These are phyloP conservation scores for Smittia aterrima DNA, from an alignment of 2,888 invertebrate genomes.

Conservation along the genomic window DNA sequence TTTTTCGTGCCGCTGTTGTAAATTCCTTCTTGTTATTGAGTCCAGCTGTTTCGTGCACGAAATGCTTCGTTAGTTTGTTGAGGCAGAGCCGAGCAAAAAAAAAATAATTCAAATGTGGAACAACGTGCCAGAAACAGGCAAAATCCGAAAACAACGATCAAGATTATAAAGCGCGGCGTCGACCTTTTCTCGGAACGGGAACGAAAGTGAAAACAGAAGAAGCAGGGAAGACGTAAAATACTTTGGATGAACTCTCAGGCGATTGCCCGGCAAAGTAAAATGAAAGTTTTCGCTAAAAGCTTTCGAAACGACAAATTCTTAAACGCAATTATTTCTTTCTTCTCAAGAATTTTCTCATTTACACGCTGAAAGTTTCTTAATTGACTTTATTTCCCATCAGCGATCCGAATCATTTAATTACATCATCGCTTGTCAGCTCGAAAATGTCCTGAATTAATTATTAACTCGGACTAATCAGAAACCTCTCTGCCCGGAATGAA, in stretches of 20 bases:
- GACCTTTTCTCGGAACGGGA: conserved; percentile 1
- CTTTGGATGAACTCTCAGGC: background rate
- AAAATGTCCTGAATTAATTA: too few species aligned
- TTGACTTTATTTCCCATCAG: background rate
- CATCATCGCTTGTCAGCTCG: too few species aligned
- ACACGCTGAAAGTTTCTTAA: background rate
- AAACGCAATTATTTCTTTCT: background rate
- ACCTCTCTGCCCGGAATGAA: too few species aligned
- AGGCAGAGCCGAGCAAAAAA: conserved; percentile 2
- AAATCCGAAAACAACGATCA: conserved; percentile 2
- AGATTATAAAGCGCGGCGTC: background rate
- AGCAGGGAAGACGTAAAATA: background rate
- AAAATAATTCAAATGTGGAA: background rate
- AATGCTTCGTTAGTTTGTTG: background rate
- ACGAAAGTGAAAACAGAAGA: background rate
- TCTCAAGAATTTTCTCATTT: background rate
- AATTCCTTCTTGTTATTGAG: background rate
- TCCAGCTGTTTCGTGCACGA: conserved; percentile 7
- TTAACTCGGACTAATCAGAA: too few species aligned
- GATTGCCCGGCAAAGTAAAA: background rate
- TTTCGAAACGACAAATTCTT: background rate
- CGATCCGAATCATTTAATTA: too few species aligned
- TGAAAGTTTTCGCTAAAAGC: too few species aligned
- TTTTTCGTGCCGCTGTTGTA: background rate
- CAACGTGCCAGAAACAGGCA: conserved; percentile 1